Evolutionary conservation across 1,140 invertebrate species (phyloP).

Genomic region (Phymastichus coffea): DNA sequence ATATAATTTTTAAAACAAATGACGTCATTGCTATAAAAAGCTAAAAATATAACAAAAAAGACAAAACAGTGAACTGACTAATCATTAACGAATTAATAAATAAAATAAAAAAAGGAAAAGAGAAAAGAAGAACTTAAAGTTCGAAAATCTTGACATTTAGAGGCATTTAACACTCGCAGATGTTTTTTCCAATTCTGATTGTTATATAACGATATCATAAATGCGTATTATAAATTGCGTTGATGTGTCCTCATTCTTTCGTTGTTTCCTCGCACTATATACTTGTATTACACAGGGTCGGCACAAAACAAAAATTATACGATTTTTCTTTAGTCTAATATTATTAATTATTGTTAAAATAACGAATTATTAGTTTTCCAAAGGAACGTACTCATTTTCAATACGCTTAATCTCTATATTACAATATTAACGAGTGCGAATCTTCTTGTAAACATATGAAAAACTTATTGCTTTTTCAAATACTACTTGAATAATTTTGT

Average conservation of each 20-base stretch:
- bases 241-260: neutral
- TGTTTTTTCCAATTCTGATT: constrained; percentile 7
- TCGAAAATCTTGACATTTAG: constrained; percentile 14
- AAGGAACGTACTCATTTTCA: too few species aligned
- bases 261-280: constrained; percentile 7
- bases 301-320: constrained; percentile 28
- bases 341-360: neutral
- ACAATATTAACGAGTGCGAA: neutral
- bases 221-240: neutral
- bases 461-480: neutral
- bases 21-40: neutral
- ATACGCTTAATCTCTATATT: neutral
- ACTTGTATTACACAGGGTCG: constrained; percentile 34
- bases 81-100: constrained; percentile 7
- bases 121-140: neutral
- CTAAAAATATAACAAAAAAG: neutral
- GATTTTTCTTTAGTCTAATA: neutral
- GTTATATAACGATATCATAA: constrained; percentile 19
- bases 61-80: constrained; percentile 7
- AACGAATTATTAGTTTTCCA: neutral
- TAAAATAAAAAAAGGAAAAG: neutral
- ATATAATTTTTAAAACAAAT: neutral
- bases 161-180: neutral
- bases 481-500: neutral
- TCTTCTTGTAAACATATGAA: neutral